Evolutionary conservation across 2,888 invertebrate genomes (phyloP).

Genomic region (Psylliodes chrysocephalus): DNA sequence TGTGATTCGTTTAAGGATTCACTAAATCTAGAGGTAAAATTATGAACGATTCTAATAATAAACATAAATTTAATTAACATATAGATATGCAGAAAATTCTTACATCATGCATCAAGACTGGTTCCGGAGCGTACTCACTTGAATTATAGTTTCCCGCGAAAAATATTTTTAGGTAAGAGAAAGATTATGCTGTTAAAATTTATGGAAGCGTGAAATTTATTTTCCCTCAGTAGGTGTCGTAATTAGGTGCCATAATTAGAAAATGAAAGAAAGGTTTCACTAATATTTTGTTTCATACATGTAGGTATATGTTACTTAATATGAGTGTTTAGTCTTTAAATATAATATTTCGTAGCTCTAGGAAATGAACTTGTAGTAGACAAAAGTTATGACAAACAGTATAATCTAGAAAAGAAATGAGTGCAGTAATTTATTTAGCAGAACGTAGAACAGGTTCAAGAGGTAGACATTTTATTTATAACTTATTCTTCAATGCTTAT

Average conservation of each 20-base stretch:
- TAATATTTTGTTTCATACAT: conserved; percentile 6
- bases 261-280: conserved; percentile 13
- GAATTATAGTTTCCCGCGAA: conserved; percentile 28
- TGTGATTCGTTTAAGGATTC: no score
- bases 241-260: conserved; percentile 20
- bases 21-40: no score
- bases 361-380: no score
- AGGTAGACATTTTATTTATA: no score
- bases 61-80: conserved; percentile 4
- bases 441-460: no score
- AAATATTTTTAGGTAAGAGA: conserved; percentile 19
- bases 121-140: conserved; percentile 17
- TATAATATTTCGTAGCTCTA: no score
- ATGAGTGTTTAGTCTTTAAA: no score
- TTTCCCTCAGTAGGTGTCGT: conserved; percentile 15
- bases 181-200: conserved; percentile 20
- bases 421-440: no score
- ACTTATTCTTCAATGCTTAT: no score
- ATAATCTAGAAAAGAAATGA: no score
- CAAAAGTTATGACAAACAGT: no score
- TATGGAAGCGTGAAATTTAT: conserved; percentile 26
- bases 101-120: conserved; percentile 3
- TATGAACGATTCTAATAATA: neutral
- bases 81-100: conserved; percentile 1
- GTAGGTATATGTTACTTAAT: neutral